Conservation (phyloP, 2,797 vertebrate species). For the Picus viridis region DNA sequence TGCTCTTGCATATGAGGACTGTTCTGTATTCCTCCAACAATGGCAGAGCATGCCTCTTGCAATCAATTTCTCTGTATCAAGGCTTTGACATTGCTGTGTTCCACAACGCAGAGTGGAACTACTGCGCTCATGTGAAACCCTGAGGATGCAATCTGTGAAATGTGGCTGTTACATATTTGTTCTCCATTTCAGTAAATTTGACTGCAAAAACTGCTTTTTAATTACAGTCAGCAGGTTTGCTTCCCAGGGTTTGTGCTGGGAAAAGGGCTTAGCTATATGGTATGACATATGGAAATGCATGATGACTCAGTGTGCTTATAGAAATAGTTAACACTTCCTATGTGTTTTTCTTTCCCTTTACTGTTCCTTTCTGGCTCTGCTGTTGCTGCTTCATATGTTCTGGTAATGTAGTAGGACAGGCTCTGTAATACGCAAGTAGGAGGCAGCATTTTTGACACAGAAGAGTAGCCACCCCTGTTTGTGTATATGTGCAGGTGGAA, state of each 20-base stretch:
- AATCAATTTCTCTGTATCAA: conserved; percentile 26
- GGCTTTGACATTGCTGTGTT: conserved; percentile 8
- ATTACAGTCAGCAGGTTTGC: conserved; percentile 26
- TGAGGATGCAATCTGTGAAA: conserved; percentile 40
- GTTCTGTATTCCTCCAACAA: conserved; percentile 16
- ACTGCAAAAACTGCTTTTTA: conserved; percentile 26
- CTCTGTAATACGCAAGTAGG: neutral
- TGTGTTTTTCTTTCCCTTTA: neutral
- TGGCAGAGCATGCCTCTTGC: neutral
- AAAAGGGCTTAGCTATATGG: neutral
- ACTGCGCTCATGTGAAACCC: neutral
- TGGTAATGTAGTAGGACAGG: neutral
- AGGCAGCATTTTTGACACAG: neutral
- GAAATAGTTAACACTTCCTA: neutral
- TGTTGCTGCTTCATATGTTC: neutral
- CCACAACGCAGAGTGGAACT: neutral
- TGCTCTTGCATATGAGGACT: neutral
- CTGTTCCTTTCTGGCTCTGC: neutral
- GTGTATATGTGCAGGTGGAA: neutral
- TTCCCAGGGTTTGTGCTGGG: conserved; percentile 9
- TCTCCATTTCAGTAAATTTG: conserved; percentile 34
- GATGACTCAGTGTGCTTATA: neutral
- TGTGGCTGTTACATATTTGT: neutral
- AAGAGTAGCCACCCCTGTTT: neutral
- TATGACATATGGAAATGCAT: neutral